Evolutionary conservation across 2,113 vertebrate species (phyloP).

Genomic region (Tenrec ecaudatus): DNA sequence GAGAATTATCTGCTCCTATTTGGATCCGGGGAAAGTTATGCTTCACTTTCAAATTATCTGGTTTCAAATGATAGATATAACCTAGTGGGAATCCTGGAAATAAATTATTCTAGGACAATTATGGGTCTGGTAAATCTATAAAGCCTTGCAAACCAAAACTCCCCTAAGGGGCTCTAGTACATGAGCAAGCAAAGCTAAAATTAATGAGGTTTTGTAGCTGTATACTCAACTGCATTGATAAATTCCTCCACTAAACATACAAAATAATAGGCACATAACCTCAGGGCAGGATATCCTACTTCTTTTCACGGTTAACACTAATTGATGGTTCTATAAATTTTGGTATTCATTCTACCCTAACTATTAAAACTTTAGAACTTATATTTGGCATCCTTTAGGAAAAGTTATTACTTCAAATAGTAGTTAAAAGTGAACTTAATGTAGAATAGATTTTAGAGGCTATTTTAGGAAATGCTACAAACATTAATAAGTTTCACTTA

Average conservation of each 20-base stretch:
- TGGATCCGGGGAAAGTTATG: neutral
- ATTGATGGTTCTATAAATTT: neutral
- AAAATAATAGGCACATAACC: neutral
- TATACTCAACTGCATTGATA: slow-evolving; percentile 24
- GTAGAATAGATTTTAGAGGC: slow-evolving; percentile 34
- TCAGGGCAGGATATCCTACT: neutral
- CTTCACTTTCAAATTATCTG: slow-evolving; percentile 39
- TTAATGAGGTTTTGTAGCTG: slow-evolving; percentile 63
- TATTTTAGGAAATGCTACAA: slow-evolving; percentile 47
- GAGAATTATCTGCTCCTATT: neutral
- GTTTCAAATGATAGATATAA: neutral
- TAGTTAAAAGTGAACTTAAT: slow-evolving; percentile 50
- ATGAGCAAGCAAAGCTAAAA: slow-evolving; percentile 48
- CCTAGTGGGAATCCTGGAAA: neutral
- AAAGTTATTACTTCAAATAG: slow-evolving; percentile 49
- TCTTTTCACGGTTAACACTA: slow-evolving; percentile 3
- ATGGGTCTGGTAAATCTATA: neutral
- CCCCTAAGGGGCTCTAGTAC: neutral
- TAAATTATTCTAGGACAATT: neutral
- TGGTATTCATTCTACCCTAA: slow-evolving; percentile 14
- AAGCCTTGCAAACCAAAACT: slow-evolving; percentile 44
- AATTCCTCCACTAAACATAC: slow-evolving; percentile 23
- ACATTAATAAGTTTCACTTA: slow-evolving; percentile 33
- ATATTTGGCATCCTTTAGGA: neutral
- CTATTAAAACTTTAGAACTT: slow-evolving; percentile 34